phyloP scores from a whole-genome alignment of 2,113 vertebrate genomes.

The Stigmatopora argus region DNA sequence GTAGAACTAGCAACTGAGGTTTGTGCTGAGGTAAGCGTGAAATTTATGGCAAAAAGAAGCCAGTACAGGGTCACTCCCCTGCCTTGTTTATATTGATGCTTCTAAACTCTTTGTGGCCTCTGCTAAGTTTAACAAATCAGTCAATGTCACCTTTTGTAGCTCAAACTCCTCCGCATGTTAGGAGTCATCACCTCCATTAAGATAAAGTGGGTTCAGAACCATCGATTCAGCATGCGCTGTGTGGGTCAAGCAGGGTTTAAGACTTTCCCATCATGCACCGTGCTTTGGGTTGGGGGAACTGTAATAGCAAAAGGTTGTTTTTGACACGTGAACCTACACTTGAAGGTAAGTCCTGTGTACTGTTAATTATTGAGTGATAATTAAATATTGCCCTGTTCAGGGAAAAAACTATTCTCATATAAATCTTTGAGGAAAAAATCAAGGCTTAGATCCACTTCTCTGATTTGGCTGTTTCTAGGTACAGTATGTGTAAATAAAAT shows the following conservation, averaged over 20 bases:
- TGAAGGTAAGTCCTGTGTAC: not conserved
- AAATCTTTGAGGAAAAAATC: too few species aligned
- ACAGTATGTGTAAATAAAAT: too few species aligned
- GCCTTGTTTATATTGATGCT: slow-evolving; percentile 26
- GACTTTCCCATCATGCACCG: slow-evolving; percentile 8
- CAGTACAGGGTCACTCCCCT: slow-evolving; percentile 23
- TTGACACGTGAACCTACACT: not conserved
- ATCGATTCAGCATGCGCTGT: slow-evolving; percentile 3
- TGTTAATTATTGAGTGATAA: not conserved
- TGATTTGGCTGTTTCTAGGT: too few species aligned
- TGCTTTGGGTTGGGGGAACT: too few species aligned
- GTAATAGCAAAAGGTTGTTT: too few species aligned
- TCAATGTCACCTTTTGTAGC: slow-evolving; percentile 5
- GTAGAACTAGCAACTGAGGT: slow-evolving; percentile 18
- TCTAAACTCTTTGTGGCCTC: slow-evolving; percentile 30
- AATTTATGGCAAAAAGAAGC: slow-evolving; percentile 38
- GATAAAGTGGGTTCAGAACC: not conserved
- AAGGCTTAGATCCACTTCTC: too few species aligned
- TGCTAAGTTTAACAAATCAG: slow-evolving; percentile 38
- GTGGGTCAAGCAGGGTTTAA: not conserved
- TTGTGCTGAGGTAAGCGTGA: slow-evolving; percentile 25
- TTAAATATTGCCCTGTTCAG: not conserved
- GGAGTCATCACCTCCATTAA: slow-evolving; percentile 2
- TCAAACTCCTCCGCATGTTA: slow-evolving; percentile 8
- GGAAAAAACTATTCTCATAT: too few species aligned